Base-by-base conservation (phyloP, 1,140 invertebrate species). In the Chironomus tepperi region DNA sequence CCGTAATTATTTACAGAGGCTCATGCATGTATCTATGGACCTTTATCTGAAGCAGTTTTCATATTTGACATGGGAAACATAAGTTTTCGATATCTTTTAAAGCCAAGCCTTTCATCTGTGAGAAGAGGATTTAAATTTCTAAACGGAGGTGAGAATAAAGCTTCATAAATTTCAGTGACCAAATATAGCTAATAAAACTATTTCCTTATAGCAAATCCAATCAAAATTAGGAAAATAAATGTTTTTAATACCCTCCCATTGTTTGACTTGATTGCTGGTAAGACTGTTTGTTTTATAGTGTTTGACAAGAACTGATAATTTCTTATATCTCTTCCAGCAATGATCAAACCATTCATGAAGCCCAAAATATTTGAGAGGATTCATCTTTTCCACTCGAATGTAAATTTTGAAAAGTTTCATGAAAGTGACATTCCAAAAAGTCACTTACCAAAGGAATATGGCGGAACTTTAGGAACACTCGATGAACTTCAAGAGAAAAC, bases 371-470 rank as follows among this genome's bases (percentile, higher is more conserved):
- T 70, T 7, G 3, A 21, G 12, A 70, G 18, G 18, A 5, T 86
- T n/a, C 80, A 84, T 75, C 75, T 84, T 16, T 79, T 85, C 77
- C 73, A 77, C 65, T 74, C 79, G 16, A 79, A 78, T 43, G 79
- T 81, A 5, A 79, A 83, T 43, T 78, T 82, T 42, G 81, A 83
- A 7, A 79, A 82, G 74, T 79, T 86, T 75, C 82, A 84, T 76
- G 24, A 81, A 42, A 76, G 81, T 2, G 74, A 75, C 47, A 81
- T 86, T 74, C 81, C 84, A 42, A 81, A 81, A 74, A 77, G 82
- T 19, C 85, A 82, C 78, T 76, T 86, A 15, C 85, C 85, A 16
- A 78, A 79, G 42, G 84, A 86, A 76, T 85, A 80, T 75, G 84
- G 84, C 43, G 85, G 85, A 0, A 78, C 83, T 77, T 78, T 86